Evolutionary conservation across 2,888 invertebrate species (phyloP).

Genomic region (Abrostola tripartita): DNA sequence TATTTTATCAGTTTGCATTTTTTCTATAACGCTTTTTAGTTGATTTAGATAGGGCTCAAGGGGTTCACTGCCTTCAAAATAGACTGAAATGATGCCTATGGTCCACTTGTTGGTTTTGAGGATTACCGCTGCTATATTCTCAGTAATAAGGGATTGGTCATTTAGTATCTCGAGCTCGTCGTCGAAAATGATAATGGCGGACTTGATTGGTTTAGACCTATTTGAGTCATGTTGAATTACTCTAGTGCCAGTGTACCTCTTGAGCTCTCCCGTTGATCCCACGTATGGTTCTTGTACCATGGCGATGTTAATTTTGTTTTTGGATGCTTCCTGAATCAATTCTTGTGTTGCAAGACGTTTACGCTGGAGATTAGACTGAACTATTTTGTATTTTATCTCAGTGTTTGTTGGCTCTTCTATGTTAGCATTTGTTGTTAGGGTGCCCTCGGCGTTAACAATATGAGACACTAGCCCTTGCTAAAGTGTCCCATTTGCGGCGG

Average conservation of each 20-base stretch:
- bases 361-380: neutral
- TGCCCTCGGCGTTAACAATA: too few relatives aligned
- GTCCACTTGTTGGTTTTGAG: neutral
- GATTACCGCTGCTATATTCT: constrained; percentile 1
- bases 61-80: constrained; percentile 8
- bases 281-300: constrained; percentile 9
- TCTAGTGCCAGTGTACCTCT: neutral
- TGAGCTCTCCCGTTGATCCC: neutral
- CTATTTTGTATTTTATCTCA: too few relatives aligned
- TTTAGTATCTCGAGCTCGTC: constrained; percentile 6
- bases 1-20: neutral
- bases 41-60: constrained; percentile 17
- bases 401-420: too few relatives aligned
- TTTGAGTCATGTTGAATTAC: neutral
- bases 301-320: neutral
- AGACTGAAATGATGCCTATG: constrained; percentile 6
- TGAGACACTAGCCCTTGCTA: too few relatives aligned
- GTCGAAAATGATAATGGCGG: constrained; percentile 19
- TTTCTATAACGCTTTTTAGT: neutral
- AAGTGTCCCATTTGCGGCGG: too few relatives aligned
- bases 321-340: neutral
- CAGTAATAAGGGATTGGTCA: neutral
- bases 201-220: constrained; percentile 9
- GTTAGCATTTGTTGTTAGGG: too few relatives aligned
- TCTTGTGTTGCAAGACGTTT: neutral